Base-by-base conservation (phyloP, 2,113 vertebrate species). In the Probosciger aterrimus region DNA sequence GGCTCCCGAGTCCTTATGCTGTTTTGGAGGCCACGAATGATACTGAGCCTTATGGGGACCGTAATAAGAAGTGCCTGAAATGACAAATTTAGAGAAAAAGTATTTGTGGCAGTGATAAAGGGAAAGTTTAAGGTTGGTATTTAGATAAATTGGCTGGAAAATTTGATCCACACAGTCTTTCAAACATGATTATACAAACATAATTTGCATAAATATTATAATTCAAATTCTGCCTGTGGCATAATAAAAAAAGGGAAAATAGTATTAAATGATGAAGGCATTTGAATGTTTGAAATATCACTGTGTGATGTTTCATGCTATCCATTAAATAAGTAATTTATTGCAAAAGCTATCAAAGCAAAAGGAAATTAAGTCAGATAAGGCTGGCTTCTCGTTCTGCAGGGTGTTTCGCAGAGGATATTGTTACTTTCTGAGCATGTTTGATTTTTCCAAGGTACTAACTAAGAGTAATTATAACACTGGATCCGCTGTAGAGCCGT, bases 141-240 rank as follows among this genome's bases (percentile, higher is more conserved):
- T 96, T 97, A 97, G 91, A 97, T 94, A 98, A 96, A 97, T 92
- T 96, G 93, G 81, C 92, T 95, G 95, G 94, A 95, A 98, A 97
- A 97, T 96, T 88, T 95, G 94, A 97, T 96, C 93, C 95, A 95
- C 67, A 68, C 69, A 85, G 90, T 96, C 95, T 96, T 96, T 96
- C 96, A 96, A 95, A 92, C 83, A 46, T 1, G 82, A 97, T 97
- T 97, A 97, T 91, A 96, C 92, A 97, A 97, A 97, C 92, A 96
- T 90, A 68, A 97, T 98, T 97, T 97, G 95, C 94, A 94, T 97
- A 97, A 96, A 97, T 96, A 94, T 97, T 96, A 91, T 97, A 92
- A 96, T 94, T 97, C 97, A 96, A 96, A 97, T 96, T 97, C 93
- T 96, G 91, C 96, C 84, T 22, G 78, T 81, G 91, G 94, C 93